Evolutionary conservation across 2,113 vertebrate genomes (phyloP), one percentile per base, ranked within the genome.

Genomic region (Carlito syrichta): DNA sequence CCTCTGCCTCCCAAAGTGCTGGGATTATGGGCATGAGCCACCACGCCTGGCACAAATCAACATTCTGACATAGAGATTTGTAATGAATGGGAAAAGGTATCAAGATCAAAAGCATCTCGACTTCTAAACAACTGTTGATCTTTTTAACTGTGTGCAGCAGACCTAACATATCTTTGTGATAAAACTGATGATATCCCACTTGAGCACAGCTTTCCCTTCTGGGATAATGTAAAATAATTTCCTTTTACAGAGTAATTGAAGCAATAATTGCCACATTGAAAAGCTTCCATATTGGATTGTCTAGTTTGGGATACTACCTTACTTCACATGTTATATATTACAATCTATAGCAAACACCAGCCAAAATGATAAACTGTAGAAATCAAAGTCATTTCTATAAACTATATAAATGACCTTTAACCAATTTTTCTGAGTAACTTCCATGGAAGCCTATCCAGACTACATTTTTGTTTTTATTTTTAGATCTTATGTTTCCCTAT

Each of bases 241-340:
- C 94, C 69, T 38, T 87, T 98, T 79, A 40, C 86, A 89, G 52
- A 91, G 69, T 87, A 83, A 92, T 45, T 98, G 77, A 48, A 96
- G 20, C 62, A 89, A 78, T 83, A 95, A 96, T 32, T 90, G n/a
- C 45, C 40, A 35, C 48, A 77, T 95, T 86, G 69, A 85, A 92
- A 93, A 87, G 2, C 20, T 89, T 71, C 86, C 58, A 20, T 77
- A 35, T 90, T 69, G 71, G 73, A 25, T 96, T 93, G n/a, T 92
- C 77, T 90, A 77, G 43, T 93, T 93, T 96, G 56, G 14, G 79
- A 94, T 71, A 73, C 23, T 62, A 85, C 73, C 84, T 79, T 16
- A 74, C 71, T 73, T 45, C 16, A 17, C 89, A 78, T 50, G 62
- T 60, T 94, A 60, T 9, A 88, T 85, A 93, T 91, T n/a, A n/a